Evolutionary conservation across 2,888 invertebrate species (phyloP).

Genomic region (Mystacides longicornis): DNA sequence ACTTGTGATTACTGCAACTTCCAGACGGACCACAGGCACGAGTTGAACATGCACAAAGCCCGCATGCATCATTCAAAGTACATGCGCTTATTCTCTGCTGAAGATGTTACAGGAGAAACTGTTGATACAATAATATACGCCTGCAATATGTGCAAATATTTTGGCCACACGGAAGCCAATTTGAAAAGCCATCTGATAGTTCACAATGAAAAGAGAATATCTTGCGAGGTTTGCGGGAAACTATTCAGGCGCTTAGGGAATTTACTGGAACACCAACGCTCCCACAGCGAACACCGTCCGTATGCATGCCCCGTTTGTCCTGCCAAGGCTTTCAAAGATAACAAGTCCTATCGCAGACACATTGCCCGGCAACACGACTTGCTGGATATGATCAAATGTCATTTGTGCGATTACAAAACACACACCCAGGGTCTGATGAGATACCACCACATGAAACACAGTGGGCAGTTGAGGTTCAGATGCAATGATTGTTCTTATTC

Average conservation of each 20-base stretch:
- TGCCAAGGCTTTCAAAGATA: neutral
- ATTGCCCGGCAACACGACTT: neutral
- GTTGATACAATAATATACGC: neutral
- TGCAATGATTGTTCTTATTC: constrained; percentile 1
- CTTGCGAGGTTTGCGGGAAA: constrained; percentile 3
- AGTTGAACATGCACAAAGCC: neutral
- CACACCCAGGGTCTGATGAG: neutral
- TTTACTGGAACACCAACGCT: neutral
- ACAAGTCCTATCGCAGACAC: neutral
- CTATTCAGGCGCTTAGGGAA: neutral
- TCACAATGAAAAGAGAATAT: neutral
- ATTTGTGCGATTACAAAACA: neutral
- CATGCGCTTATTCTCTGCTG: neutral
- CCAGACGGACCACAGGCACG: neutral
- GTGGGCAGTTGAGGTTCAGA: neutral
- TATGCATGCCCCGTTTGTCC: neutral
- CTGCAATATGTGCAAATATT: neutral
- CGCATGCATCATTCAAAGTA: neutral
- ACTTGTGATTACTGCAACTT: neutral
- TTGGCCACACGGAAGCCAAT: neutral
- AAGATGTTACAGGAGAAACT: neutral
- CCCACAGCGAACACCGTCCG: constrained; percentile 5
- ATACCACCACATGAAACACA: neutral
- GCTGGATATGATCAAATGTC: neutral
- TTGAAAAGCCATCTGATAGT: neutral